Base-by-base conservation (phyloP, 2,888 invertebrate species). In the Pyrrhosoma nymphula region DNA sequence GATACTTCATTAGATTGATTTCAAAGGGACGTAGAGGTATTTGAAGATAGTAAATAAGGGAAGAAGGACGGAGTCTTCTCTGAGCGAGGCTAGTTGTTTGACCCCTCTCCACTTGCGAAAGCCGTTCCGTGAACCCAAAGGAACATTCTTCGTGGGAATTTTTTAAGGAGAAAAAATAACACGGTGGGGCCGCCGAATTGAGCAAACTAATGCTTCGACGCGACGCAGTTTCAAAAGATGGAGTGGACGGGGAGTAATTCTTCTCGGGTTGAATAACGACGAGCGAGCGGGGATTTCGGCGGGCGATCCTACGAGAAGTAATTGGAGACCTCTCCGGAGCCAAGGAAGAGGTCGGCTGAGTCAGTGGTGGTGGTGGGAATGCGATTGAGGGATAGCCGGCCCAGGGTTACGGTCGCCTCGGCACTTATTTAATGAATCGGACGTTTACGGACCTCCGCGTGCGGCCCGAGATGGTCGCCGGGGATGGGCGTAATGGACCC, bases 341-440 rank as follows among this genome's bases (percentile, higher is more conserved):
- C 82, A 16, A 23, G 69, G 47, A 47, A 47, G 47, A 47, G 47
- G 47, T 47, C 20, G 60, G 60, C 47, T 60, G 18, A 6, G 60
- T 18, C 4, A 0, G 69, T 82, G 30, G 82, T 69, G 69, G 82
- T 30, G 14, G 82, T 0, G n/a, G 69, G 69, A 12, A n/a, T n/a
- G 69, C 69, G 69, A 69, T 69, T 69, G 82, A 82, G 82, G 26
- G 30, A 35, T 82, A 35, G 6, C 82, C 35, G 47, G 8, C 4
- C 47, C 47, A 47, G 82, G 30, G 35, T 35, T 82, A 35, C 82
- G 30, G 10, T 82, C 82, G 30, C 82, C 14, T 16, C 0, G 82
- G 82, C 82, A 35, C 82, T 82, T 35, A 82, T 82, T 82, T 82
- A 82, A 82, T 82, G 82, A 82, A 82, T 82, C 18, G 35, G 82